Evolutionary conservation across 2,888 invertebrate genomes (phyloP).

Genomic region (Girardia tigrina): DNA sequence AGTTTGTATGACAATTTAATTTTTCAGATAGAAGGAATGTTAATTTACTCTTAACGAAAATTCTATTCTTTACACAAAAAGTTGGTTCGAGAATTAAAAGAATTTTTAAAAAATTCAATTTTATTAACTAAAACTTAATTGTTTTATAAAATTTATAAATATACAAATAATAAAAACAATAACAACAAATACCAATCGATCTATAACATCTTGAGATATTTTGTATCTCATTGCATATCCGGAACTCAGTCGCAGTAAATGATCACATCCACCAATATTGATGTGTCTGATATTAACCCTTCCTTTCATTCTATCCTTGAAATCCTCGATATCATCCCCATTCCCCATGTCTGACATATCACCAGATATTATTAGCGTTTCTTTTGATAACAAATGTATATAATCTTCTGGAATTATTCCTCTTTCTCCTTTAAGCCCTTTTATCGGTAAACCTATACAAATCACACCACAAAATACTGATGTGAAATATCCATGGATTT

Average conservation of each 20-base stretch:
- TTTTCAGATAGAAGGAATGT: too few relatives aligned
- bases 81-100: too few relatives aligned
- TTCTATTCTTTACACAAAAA: too few relatives aligned
- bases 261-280: conserved; percentile 3
- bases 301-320: conserved; percentile 19
- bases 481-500: conserved; percentile 5
- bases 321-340: conserved; percentile 1
- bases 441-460: neutral
- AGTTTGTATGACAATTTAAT: too few relatives aligned
- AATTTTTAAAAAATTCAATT: too few relatives aligned
- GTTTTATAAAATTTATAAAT: too few relatives aligned
- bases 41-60: too few relatives aligned
- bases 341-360: neutral
- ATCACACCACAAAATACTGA: conserved; percentile 2
- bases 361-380: conserved; percentile 2
- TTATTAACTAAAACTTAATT: too few relatives aligned
- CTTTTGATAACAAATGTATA: neutral
- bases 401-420: conserved; percentile 2
- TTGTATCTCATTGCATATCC: conserved; percentile 1
- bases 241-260: conserved; percentile 7
- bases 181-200: neutral
- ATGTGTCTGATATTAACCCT: neutral
- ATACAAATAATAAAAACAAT: too few relatives aligned
- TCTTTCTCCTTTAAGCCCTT: neutral
- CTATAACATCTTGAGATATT: neutral